phyloP scores from a whole-genome alignment of 2,797 vertebrate species.

The Rhinoraja longicauda region DNA sequence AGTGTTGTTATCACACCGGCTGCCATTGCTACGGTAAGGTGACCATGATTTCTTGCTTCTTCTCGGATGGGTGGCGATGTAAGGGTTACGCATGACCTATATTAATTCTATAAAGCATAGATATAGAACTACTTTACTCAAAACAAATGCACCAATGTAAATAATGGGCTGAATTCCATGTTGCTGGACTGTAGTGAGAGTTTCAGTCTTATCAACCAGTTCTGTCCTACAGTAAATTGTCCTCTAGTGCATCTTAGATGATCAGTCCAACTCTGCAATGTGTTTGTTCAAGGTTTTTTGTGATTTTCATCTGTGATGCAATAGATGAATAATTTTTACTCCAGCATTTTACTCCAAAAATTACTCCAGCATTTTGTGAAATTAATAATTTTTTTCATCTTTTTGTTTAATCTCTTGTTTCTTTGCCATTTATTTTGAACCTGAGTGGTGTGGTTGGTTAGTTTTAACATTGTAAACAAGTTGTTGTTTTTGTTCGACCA shows the following conservation, averaged over 20 bases:
- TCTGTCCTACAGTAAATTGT: not conserved
- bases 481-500: not conserved
- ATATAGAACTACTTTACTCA: not conserved
- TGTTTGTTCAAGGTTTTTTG: not conserved
- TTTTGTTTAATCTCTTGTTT: not conserved
- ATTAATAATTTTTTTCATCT: not conserved
- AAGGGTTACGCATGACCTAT: not conserved
- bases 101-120: not conserved
- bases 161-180: not conserved
- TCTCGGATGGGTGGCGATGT: not conserved
- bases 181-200: not conserved
- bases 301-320: not conserved
- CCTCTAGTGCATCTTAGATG: not conserved
- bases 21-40: slow-evolving; percentile 70
- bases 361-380: too few species aligned
- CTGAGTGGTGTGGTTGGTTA: not conserved
- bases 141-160: not conserved
- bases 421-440: not conserved
- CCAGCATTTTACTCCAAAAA: too few species aligned
- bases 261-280: not conserved
- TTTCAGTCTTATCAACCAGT: not conserved
- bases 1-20: slow-evolving; percentile 74
- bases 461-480: not conserved
- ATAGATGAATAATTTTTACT: not conserved
- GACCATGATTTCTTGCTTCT: slow-evolving; percentile 28